These are phyloP conservation scores for Chloroceryle amazona DNA, from an alignment of 2,797 vertebrate genomes.

Conservation along the genomic window DNA sequence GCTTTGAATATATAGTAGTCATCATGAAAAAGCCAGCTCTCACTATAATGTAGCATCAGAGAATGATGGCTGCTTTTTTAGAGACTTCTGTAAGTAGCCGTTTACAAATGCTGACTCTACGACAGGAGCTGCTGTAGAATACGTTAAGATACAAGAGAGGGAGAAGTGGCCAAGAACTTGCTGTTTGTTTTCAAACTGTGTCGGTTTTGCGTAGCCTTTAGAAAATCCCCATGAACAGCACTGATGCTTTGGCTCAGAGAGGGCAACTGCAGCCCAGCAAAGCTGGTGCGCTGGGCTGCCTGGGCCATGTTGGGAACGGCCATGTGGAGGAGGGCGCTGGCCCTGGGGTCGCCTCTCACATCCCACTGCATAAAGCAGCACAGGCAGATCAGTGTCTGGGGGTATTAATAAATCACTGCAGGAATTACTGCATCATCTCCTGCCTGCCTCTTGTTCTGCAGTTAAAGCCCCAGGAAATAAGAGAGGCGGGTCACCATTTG, in stretches of 20 bases:
- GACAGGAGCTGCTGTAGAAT: background rate
- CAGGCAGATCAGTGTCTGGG: background rate
- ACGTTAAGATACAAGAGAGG: background rate
- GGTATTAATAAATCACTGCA: background rate
- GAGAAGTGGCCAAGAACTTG: background rate
- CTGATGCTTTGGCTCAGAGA: background rate
- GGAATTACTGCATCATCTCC: background rate
- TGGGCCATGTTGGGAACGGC: background rate
- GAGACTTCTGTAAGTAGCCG: background rate
- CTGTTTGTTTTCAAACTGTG: background rate
- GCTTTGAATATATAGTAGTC: constrained; percentile 7
- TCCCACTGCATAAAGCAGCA: background rate
- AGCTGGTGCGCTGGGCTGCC: background rate
- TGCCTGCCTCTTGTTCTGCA: background rate
- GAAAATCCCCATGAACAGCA: background rate
- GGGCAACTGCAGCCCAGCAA: background rate
- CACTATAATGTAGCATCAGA: background rate
- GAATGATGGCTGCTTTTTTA: background rate
- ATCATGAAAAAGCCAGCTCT: background rate
- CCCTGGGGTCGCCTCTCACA: background rate
- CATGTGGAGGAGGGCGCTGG: background rate
- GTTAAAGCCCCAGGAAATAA: background rate
- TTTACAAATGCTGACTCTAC: background rate
- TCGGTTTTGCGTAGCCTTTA: background rate
- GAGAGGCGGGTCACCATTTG: background rate